Evolutionary conservation across 2,888 invertebrate species (phyloP), one percentile per base, ranked within the genome.

Genomic region (Catocala sponsa): DNA sequence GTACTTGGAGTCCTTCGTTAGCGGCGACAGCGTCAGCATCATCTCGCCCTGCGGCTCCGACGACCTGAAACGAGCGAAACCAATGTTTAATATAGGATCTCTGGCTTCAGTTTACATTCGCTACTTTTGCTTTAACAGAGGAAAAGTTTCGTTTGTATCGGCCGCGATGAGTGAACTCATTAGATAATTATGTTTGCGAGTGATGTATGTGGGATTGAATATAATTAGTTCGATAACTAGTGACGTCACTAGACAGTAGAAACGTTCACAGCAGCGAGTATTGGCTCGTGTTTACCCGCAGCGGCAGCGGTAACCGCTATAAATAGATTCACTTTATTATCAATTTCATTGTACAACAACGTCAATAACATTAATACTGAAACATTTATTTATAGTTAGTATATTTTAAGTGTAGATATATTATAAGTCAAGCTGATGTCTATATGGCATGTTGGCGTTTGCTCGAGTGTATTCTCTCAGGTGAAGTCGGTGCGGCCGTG

Each of bases 1-100:
- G 47, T 83, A 70, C 70, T 94, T 94, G 6, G 89, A 91, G 58
- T 90, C 91, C 70, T 88, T 93, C 52, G 92, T 90, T 54, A 94
- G 86, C 0, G 92, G 91, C 46, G 89, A 67, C 72, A 91, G 88
- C 11, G 84, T 79, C 63, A 88, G 76, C 54, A 86, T 66, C 57
- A 80, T 82, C 48, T 86, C 84, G 47, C 82, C 63, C 62, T 84
- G 85, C 42, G 85, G 80, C 59, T 91, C 91, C 47, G 90, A 82
- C 42, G 92, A 89, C 83, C 93, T 94, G 91, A 51, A 92, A 92
- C 73, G 43, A 76, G 69, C 65, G 72, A 74, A 69, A 73, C 66
- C 49, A 52, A 49, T 35, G 43, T 64, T 63, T 48, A 55, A 42
- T 50, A 57, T 33, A 41, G n/a, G 25, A 48, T 41, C 25, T 41